These are phyloP conservation scores for Tribolium freemani DNA, from an alignment of 2,888 invertebrate species.

Conservation along the genomic window DNA sequence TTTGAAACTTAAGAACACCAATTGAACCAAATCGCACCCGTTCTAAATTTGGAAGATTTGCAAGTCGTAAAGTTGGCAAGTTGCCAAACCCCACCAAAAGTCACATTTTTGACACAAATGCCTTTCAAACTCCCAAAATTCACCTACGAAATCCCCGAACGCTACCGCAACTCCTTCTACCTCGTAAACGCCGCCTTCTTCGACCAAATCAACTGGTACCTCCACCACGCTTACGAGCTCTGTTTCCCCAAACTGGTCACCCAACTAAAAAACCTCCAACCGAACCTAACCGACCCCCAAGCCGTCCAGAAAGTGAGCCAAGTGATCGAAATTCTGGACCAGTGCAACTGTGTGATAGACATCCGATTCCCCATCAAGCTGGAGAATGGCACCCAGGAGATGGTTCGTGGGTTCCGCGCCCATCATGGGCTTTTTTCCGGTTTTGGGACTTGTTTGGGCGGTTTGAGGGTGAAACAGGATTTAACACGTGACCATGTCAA, in stretches of 20 bases:
- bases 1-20: no score
- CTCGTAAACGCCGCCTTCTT: constrained; percentile 63
- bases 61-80: no score
- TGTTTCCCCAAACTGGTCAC: constrained; percentile 58
- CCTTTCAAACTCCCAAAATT: neutral
- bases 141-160: constrained; percentile 61
- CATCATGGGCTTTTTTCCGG: constrained; percentile 59
- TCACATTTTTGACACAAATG: neutral
- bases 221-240: constrained; percentile 61
- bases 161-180: constrained; percentile 62
- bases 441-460: constrained; percentile 58
- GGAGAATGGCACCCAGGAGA: constrained; percentile 57
- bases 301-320: constrained; percentile 53
- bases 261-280: constrained; percentile 44
- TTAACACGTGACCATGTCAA: constrained; percentile 61
- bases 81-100: neutral
- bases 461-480: constrained; percentile 58
- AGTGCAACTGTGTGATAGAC: constrained; percentile 62
- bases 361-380: constrained; percentile 60
- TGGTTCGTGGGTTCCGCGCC: constrained; percentile 62
- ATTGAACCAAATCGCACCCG: no score
- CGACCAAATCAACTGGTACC: constrained; percentile 63
- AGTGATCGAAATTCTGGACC: constrained; percentile 59
- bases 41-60: no score
- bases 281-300: constrained; percentile 44